phyloP scores from a whole-genome alignment of 2,888 invertebrate genomes.

The Flexamia atlantica region DNA sequence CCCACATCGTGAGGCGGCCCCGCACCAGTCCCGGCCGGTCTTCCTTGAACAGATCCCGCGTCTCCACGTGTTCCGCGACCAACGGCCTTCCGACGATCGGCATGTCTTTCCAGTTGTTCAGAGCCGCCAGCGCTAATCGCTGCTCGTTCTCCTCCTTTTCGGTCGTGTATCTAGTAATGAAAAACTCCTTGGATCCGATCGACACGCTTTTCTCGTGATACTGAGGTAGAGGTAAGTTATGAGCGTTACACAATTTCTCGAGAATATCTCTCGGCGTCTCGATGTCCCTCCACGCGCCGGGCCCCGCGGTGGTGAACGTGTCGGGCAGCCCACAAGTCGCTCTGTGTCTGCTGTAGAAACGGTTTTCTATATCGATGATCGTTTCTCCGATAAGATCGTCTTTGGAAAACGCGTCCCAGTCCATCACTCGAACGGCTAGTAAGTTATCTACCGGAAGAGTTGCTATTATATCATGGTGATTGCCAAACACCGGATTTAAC shows the following conservation, averaged over 20 bases:
- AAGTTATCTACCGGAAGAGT: conserved; percentile 86
- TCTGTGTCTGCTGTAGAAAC: conserved; percentile 88
- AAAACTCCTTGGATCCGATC: conserved; percentile 76
- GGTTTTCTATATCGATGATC: conserved; percentile 90
- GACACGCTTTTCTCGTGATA: conserved; percentile 77
- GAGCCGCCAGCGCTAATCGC: conserved; percentile 84
- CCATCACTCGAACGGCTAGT: conserved; percentile 85
- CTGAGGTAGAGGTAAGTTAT: conserved; percentile 80
- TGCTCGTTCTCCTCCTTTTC: conserved; percentile 78
- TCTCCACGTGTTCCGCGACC: conserved; percentile 96
- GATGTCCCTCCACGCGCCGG: conserved; percentile 88
- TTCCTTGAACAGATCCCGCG: conserved; percentile 86
- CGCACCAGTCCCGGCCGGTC: conserved; percentile 86
- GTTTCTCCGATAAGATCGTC: conserved; percentile 93
- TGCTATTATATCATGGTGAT: conserved; percentile 85
- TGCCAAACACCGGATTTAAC: conserved; percentile 91
- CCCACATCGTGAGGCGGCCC: conserved; percentile 95
- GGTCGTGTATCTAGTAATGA: conserved; percentile 65
- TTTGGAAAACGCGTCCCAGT: conserved; percentile 82
- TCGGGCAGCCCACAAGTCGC: conserved; percentile 87
- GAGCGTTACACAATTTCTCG: conserved; percentile 82
- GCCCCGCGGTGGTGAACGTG: conserved; percentile 76
- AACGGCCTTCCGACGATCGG: conserved; percentile 87
- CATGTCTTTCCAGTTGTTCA: conserved; percentile 87
- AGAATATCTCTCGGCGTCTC: conserved; percentile 86